Percentiles rank a stretch among this genome's conserved stretches.
Evolutionary conservation across 2,888 invertebrate species (phyloP).

Genomic region (Cataglyphis cursor): DNA sequence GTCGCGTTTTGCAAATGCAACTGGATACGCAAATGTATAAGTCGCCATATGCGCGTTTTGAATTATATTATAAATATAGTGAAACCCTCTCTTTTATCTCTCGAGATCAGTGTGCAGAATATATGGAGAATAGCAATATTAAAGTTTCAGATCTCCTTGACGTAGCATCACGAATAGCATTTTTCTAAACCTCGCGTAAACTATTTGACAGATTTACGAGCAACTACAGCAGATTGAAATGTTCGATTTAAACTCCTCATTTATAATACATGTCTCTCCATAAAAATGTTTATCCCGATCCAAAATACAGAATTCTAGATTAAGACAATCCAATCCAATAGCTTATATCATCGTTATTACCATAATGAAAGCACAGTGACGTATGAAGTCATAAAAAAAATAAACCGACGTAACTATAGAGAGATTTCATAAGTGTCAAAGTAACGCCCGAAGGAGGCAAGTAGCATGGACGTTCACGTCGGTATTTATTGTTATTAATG

Average conservation of each 20-base stretch:
- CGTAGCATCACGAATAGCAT: conserved; percentile 35
- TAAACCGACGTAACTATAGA: conserved; percentile 46
- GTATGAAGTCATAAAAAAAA: conserved; percentile 29
- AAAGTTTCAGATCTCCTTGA: conserved; percentile 23
- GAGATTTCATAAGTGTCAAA: conserved; percentile 41
- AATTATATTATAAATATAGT: conserved; percentile 33
- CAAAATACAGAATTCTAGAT: conserved; percentile 69
- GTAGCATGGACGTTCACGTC: conserved; percentile 52
- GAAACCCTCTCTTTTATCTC: background rate
- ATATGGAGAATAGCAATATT: conserved; percentile 41
- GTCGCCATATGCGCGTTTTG: conserved; percentile 9
- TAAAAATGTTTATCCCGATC: conserved; percentile 61
- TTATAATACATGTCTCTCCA: conserved; percentile 31
- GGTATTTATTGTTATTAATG: conserved; percentile 57
- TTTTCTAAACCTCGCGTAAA: conserved; percentile 39
- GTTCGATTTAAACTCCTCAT: conserved; percentile 35
- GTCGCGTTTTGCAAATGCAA: conserved; percentile 27
- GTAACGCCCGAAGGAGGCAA: conserved; percentile 29
- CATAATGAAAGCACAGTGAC: conserved; percentile 50
- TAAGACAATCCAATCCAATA: conserved; percentile 73
- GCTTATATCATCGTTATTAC: conserved; percentile 58
- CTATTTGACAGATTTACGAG: conserved; percentile 29
- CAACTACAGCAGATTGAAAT: conserved; percentile 16
- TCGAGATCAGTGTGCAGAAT: conserved; percentile 47
- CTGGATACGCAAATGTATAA: conserved; percentile 5